A percentile compares a stretch with the other conserved stretches of the same genome.
These are phyloP conservation scores for Odontesthes bonariensis DNA, from an alignment of 2,113 vertebrate genomes.

Conservation along the genomic window DNA sequence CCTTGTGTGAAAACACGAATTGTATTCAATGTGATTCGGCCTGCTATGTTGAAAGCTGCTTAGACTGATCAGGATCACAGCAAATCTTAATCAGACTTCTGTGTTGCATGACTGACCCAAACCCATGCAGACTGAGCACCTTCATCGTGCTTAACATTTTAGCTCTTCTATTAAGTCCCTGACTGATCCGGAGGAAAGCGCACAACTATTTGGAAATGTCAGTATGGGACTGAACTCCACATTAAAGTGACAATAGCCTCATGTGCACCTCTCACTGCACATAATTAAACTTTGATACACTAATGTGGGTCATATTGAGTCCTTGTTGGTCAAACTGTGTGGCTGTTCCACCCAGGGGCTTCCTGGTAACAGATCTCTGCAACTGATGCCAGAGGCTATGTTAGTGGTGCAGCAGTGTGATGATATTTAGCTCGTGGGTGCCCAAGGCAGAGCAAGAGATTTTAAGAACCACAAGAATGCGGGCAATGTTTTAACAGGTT, in stretches of 20 bases:
- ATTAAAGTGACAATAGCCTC: neutral
- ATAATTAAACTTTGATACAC: slow-evolving; percentile 3
- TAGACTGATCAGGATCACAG: slow-evolving; percentile 66
- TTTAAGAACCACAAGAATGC: slow-evolving; percentile 26
- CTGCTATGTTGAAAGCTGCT: slow-evolving; percentile 70
- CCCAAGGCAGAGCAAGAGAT: slow-evolving; percentile 14
- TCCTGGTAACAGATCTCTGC: neutral
- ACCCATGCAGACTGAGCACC: slow-evolving; percentile 19
- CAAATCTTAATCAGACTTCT: slow-evolving; percentile 53
- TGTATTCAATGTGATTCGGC: slow-evolving; percentile 56
- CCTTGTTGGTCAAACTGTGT: neutral
- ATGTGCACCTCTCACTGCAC: neutral
- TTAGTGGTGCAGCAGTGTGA: neutral
- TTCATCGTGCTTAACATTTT: slow-evolving; percentile 25
- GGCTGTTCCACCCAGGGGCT: slow-evolving; percentile 8
- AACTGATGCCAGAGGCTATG: slow-evolving; percentile 3
- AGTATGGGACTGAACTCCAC: neutral
- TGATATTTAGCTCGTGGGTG: neutral
- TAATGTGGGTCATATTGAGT: neutral
- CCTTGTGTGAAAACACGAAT: slow-evolving; percentile 66
- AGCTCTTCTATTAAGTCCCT: slow-evolving; percentile 25
- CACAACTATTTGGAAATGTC: neutral
- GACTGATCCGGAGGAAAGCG: slow-evolving; percentile 21
- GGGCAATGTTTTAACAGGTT: slow-evolving; percentile 39
- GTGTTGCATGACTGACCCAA: slow-evolving; percentile 45